Evolutionary conservation across 2,113 vertebrate species (phyloP).

Genomic region (Dromiciops gliroides): DNA sequence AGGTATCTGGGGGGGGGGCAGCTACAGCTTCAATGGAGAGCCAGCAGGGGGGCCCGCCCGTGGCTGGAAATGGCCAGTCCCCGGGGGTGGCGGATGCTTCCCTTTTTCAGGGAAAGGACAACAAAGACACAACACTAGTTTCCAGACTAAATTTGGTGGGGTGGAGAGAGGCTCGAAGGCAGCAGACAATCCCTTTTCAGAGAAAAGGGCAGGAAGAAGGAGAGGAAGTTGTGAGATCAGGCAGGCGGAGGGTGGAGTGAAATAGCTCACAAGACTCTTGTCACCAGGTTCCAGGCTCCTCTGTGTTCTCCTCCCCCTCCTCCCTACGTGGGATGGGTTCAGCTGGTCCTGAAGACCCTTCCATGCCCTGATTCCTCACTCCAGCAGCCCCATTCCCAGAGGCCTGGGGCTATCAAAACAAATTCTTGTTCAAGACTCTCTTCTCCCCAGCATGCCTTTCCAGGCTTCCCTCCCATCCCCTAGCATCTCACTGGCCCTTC

Average conservation of each 20-base stretch:
- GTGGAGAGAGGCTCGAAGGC: neutral
- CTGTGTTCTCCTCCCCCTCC: neutral
- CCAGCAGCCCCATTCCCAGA: neutral
- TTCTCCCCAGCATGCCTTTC: neutral
- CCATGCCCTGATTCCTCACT: neutral
- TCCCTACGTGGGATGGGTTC: neutral
- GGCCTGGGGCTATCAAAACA: neutral
- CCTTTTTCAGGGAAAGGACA: neutral
- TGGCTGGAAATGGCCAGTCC: neutral
- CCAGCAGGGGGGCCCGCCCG: neutral
- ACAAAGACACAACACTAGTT: neutral
- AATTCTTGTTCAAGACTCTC: neutral
- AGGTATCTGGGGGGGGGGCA: neutral
- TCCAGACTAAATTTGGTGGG: neutral
- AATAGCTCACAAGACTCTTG: neutral
- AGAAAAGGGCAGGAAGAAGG: slow-evolving; percentile 7
- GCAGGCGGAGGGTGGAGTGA: neutral
- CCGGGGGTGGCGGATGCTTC: neutral
- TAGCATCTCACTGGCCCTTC: neutral
- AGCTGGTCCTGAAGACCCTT: neutral
- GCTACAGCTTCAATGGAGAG: neutral
- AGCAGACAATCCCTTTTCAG: slow-evolving; percentile 2
- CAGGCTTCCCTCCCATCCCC: neutral
- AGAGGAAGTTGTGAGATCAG: neutral
- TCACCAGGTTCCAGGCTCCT: neutral